Conservation (phyloP, 2,113 vertebrate genomes). For the Cygnus atratus region DNA sequence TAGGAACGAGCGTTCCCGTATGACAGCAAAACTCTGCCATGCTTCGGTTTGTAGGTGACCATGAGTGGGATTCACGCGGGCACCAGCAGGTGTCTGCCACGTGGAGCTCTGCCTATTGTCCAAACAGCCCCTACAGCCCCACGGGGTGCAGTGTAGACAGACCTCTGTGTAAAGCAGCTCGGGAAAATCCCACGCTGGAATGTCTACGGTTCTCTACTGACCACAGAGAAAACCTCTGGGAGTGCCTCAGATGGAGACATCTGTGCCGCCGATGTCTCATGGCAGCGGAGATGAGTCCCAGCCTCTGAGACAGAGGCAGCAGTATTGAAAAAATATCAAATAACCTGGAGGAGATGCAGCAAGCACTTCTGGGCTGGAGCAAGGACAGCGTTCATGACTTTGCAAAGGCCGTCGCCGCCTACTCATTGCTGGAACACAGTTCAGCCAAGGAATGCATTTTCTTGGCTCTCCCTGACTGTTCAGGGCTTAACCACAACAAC, state of each 20-base stretch:
- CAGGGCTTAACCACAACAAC: background rate
- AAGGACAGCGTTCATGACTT: background rate
- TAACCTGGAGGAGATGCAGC: background rate
- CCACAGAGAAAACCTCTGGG: background rate
- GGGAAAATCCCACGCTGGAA: background rate
- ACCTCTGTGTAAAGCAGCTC: background rate
- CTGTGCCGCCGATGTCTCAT: background rate
- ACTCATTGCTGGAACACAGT: background rate
- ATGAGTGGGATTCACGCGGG: background rate
- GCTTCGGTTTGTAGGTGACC: background rate
- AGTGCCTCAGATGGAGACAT: background rate
- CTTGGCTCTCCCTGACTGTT: background rate
- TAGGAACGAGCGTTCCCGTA: background rate
- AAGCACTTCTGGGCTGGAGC: background rate
- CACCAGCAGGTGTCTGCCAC: background rate
- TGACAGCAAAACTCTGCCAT: background rate
- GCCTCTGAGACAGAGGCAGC: background rate
- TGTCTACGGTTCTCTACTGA: background rate
- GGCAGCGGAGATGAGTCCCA: background rate
- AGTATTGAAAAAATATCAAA: background rate
- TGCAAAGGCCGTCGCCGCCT: background rate
- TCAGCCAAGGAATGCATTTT: slow-evolving; percentile 13
- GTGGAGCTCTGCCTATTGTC: background rate
- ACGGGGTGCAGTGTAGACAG: background rate
- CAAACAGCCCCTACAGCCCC: background rate